Conservation (phyloP, 2,888 invertebrate genomes). For the Apodemia zela region DNA sequence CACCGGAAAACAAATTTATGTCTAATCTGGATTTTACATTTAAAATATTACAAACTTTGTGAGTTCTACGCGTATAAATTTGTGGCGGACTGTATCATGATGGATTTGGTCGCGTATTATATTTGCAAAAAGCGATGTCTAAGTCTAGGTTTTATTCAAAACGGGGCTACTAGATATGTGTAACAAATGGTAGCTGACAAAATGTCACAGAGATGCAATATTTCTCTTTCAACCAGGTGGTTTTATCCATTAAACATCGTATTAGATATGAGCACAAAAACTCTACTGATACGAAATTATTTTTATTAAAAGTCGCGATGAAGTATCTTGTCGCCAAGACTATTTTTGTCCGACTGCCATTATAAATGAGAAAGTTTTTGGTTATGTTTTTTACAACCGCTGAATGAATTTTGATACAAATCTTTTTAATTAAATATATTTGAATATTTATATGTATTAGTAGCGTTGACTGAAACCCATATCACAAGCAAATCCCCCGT, state of each 20-base stretch:
- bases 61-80: not conserved
- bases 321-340: constrained; percentile 16
- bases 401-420: too few relatives aligned
- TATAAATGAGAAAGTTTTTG: constrained; percentile 4
- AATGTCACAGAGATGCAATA: constrained; percentile 65
- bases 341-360: constrained; percentile 11
- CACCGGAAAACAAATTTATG: constrained; percentile 28
- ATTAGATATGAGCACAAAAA: constrained; percentile 48
- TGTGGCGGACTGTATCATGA: constrained; percentile 33
- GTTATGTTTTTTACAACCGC: too few relatives aligned
- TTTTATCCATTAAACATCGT: constrained; percentile 69
- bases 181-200: constrained; percentile 70
- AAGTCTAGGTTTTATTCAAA: constrained; percentile 66
- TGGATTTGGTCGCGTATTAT: constrained; percentile 34
- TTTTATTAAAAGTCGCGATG: constrained; percentile 22
- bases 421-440: too few relatives aligned
- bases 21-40: constrained; percentile 21
- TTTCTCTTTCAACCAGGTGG: constrained; percentile 70
- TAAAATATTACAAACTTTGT: constrained; percentile 11
- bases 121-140: constrained; percentile 38
- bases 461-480: too few relatives aligned
- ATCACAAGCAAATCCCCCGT: too few relatives aligned
- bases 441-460: too few relatives aligned
- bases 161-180: constrained; percentile 41
- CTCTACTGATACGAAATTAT: constrained; percentile 33